Base-by-base conservation (phyloP, 2,797 vertebrate species). In the Cryptoblepharus egeriae region DNA sequence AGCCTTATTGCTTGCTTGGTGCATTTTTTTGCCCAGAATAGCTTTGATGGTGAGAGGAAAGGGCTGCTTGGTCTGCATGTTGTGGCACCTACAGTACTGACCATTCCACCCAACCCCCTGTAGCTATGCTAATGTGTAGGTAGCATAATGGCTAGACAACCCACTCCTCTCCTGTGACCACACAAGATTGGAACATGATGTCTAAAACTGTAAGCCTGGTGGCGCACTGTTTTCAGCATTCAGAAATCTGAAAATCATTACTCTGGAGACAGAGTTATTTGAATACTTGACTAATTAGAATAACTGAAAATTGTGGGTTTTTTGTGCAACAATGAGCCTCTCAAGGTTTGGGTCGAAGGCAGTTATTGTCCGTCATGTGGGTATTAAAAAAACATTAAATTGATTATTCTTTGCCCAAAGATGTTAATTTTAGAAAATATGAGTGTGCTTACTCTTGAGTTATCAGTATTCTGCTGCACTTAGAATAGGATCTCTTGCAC, bases 401-500 rank as follows among this genome's bases (percentile, higher is more conserved):
- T 49, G 45, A 49, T 49, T 64, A 85, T 61, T 67, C 57, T 88
- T 84, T 22, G 7, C 11, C 42, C 60, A 61, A 69, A 75, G 63
- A 80, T 72, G 16, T 15, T 71, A 77, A 45, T 55, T 82, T 83
- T 77, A 87, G 87, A 88, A 87, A 28, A 9, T 60, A 55, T 39
- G 83, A 79, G 69, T 82, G 22, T 78, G 79, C 11, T 84, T 92
- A 77, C 45, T 35, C 82, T 89, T 80, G 75, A 26, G 68, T 76
- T 72, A 65, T 81, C 78, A 88, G 68, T 86, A 76, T 87, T 83
- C 84, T 88, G 52, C 64, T 81, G 13, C 2, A 39, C 63, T 82
- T 84, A 61, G 65, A 88, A 88, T 70, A 42, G 18, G 84, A 55
- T 86, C 87, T 86, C 26, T 78, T 81, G 71, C 86, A 52, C 32